A percentile compares a stretch with the other conserved stretches of the same genome.
Evolutionary conservation across 1,140 invertebrate genomes (phyloP).

Genomic region (Holcopasites calliopsidis): DNA sequence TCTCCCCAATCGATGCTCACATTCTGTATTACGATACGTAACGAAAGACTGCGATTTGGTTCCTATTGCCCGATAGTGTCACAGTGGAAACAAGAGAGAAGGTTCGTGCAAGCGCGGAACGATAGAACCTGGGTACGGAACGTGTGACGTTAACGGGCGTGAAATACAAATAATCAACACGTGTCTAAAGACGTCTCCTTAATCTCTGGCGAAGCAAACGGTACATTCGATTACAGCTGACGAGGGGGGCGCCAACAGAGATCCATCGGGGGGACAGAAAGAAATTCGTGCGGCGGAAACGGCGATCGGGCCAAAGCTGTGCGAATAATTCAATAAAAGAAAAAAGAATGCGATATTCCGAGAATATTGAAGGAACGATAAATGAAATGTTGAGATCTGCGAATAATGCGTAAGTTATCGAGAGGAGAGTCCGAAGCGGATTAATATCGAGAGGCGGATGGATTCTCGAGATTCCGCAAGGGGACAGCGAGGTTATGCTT

Average conservation of each 20-base stretch:
- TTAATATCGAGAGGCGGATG: background rate
- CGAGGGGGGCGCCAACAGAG: too few species aligned
- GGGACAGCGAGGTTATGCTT: conserved; percentile 54
- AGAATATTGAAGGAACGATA: background rate
- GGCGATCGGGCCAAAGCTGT: background rate
- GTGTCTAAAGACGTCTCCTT: conserved; percentile 27
- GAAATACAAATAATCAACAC: conserved; percentile 41
- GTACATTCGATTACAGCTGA: background rate
- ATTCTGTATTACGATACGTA: too few species aligned
- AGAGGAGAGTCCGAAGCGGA: background rate
- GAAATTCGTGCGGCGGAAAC: background rate
- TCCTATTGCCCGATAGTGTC: too few species aligned
- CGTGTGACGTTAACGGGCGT: background rate
- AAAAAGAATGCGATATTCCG: background rate
- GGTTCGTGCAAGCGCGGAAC: too few species aligned
- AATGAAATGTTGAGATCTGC: background rate
- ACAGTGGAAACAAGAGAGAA: too few species aligned
- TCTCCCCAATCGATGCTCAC: too few species aligned
- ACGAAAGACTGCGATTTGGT: too few species aligned
- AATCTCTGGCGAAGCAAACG: background rate
- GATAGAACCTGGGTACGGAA: too few species aligned
- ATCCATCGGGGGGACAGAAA: background rate
- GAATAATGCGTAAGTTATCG: background rate
- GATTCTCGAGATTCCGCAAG: too few species aligned
- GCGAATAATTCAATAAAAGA: background rate